Evolutionary conservation across 2,797 vertebrate genomes (phyloP).

Genomic region (Heliangelus exortis): DNA sequence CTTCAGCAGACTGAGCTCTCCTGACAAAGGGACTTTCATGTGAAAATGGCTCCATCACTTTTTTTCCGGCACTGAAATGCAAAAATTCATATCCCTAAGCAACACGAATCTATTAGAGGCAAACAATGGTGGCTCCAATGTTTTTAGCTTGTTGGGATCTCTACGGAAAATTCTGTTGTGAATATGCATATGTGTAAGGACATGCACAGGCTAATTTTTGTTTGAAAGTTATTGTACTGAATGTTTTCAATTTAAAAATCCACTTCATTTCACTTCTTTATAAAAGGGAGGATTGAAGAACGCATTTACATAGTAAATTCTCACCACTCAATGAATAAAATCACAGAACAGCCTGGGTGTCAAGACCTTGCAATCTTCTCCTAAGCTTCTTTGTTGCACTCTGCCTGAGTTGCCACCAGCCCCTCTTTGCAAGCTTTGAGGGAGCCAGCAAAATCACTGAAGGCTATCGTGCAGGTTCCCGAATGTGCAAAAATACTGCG

Average conservation of each 20-base stretch:
- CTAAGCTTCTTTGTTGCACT: neutral
- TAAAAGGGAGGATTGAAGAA: neutral
- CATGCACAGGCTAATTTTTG: neutral
- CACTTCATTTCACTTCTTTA: neutral
- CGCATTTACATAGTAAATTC: slow-evolving; percentile 9
- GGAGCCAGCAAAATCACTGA: neutral
- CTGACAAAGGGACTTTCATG: slow-evolving; percentile 45
- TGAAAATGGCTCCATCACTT: neutral
- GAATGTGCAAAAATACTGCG: neutral
- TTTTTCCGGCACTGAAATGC: neutral
- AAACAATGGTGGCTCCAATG: neutral
- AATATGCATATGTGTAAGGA: neutral
- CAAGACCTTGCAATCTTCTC: slow-evolving; percentile 16
- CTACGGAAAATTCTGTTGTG: neutral
- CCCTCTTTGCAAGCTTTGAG: neutral
- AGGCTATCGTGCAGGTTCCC: neutral
- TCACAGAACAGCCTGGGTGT: neutral
- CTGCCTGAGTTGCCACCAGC: neutral
- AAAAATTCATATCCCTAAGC: slow-evolving; percentile 23
- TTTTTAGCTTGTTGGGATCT: neutral
- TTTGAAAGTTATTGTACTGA: neutral
- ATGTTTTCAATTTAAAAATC: neutral
- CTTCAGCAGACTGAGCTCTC: neutral
- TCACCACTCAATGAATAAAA: neutral
- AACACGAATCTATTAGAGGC: neutral